phyloP scores from a whole-genome alignment of 1,140 invertebrate genomes.

The Drosophila trapezifrons region DNA sequence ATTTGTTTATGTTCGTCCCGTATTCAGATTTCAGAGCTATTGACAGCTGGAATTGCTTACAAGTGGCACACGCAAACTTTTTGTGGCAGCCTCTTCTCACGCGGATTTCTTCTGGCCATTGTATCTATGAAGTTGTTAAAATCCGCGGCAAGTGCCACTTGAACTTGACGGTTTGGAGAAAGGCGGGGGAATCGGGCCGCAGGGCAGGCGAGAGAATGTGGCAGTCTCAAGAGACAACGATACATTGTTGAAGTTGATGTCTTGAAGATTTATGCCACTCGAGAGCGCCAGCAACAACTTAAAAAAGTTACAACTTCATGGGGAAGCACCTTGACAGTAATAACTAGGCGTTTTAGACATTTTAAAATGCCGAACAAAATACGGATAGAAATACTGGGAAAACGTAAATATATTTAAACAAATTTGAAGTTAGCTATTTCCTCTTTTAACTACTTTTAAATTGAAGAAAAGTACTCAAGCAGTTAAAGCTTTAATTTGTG shows the following conservation, averaged over 20 bases:
- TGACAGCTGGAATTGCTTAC: constrained; percentile 74
- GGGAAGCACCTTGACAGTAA: constrained; percentile 22
- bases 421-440: background rate
- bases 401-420: background rate
- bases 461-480: too few species aligned
- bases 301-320: constrained; percentile 37
- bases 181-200: constrained; percentile 10
- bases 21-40: constrained; percentile 69
- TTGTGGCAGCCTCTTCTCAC: constrained; percentile 32
- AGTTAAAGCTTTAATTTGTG: too few species aligned
- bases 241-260: constrained; percentile 57
- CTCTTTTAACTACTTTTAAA: too few species aligned
- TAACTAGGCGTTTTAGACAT: constrained; percentile 12
- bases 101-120: constrained; percentile 43
- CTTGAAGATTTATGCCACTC: constrained; percentile 58
- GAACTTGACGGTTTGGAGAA: constrained; percentile 57
- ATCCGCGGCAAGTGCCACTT: constrained; percentile 75
- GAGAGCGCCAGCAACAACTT: constrained; percentile 45
- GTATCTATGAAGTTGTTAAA: constrained; percentile 75
- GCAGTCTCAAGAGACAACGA: constrained; percentile 55
- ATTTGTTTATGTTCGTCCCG: constrained; percentile 54
- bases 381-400: background rate
- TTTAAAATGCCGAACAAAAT: background rate
- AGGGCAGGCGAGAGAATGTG: constrained; percentile 30
- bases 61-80: constrained; percentile 65